A percentile compares a stretch with the other conserved stretches of the same genome.
Evolutionary conservation across 64 coral and sea anemone genomes (phyloP).

Genomic region (Pachyseris speciosa): DNA sequence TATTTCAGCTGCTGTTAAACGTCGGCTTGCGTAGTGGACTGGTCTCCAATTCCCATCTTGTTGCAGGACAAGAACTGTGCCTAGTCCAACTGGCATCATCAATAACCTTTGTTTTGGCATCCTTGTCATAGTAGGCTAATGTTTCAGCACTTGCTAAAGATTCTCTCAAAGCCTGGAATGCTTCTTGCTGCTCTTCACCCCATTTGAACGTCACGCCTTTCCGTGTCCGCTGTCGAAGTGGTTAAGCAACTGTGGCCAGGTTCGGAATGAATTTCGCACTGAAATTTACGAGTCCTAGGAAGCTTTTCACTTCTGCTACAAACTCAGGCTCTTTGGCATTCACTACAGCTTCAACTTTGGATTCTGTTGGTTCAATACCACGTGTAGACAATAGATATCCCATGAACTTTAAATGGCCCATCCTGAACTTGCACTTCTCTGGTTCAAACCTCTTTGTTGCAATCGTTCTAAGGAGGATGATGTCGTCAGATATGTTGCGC

Average conservation of each 20-base stretch:
- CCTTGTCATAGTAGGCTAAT: conserved; percentile 19
- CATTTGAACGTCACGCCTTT: conserved; percentile 11
- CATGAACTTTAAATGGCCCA: conserved; percentile 32
- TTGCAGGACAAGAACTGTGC: not conserved
- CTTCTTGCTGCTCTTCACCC: not conserved
- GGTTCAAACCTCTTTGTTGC: conserved; percentile 21
- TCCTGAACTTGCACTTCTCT: conserved; percentile 38
- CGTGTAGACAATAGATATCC: conserved; percentile 30
- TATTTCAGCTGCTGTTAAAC: not conserved
- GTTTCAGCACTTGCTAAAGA: not conserved
- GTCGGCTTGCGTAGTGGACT: not conserved
- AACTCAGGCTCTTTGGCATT: conserved; percentile 6
- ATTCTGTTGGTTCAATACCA: conserved; percentile 37
- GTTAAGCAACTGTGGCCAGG: conserved; percentile 36
- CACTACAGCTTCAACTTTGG: conserved; percentile 38
- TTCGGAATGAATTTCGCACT: conserved; percentile 41
- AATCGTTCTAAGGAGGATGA: conserved; percentile 43
- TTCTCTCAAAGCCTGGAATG: not conserved
- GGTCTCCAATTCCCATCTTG: not conserved
- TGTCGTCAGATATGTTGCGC: conserved; percentile 61
- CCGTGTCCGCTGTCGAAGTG: not conserved
- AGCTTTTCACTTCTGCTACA: conserved; percentile 4
- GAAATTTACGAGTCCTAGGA: conserved; percentile 27
- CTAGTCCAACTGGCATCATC: conserved; percentile 1
- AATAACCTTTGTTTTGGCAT: conserved; percentile 10